These are phyloP conservation scores for Drosophila villosipedis DNA, from an alignment of 2,888 invertebrate species.

Conservation along the genomic window DNA sequence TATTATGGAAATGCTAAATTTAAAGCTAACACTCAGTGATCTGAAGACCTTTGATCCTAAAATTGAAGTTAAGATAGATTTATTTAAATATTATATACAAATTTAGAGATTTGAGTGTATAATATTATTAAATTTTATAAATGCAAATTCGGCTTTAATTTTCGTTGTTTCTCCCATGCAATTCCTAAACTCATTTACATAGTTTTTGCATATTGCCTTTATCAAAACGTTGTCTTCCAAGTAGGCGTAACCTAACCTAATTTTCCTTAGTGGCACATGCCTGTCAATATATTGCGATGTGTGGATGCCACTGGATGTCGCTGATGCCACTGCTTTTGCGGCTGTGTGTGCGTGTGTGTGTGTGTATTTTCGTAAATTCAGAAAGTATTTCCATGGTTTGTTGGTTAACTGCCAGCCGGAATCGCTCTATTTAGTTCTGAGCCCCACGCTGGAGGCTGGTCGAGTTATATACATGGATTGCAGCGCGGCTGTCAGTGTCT, in stretches of 20 bases:
- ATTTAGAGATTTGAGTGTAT: neutral
- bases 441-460: conserved; percentile 37
- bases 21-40: too few relatives aligned
- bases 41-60: neutral
- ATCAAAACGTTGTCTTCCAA: conserved; percentile 20
- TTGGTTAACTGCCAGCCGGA: conserved; percentile 73
- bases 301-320: conserved; percentile 20
- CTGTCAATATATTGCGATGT: conserved; percentile 60
- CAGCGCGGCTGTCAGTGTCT: conserved; percentile 27
- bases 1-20: neutral
- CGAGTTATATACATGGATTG: conserved; percentile 44
- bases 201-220: conserved; percentile 16
- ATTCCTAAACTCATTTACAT: conserved; percentile 19
- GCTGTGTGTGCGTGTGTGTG: neutral
- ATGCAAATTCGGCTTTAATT: conserved; percentile 1
- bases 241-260: conserved; percentile 38
- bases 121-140: neutral
- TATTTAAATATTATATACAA: neutral
- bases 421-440: conserved; percentile 65
- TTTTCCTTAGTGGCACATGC: conserved; percentile 36
- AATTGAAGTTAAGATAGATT: neutral
- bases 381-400: conserved; percentile 63
- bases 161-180: neutral
- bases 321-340: conserved; percentile 10
- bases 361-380: conserved; percentile 34